These are phyloP conservation scores for Cordylochernes scorpioides DNA, from an alignment of 2,888 invertebrate genomes.

Conservation along the genomic window DNA sequence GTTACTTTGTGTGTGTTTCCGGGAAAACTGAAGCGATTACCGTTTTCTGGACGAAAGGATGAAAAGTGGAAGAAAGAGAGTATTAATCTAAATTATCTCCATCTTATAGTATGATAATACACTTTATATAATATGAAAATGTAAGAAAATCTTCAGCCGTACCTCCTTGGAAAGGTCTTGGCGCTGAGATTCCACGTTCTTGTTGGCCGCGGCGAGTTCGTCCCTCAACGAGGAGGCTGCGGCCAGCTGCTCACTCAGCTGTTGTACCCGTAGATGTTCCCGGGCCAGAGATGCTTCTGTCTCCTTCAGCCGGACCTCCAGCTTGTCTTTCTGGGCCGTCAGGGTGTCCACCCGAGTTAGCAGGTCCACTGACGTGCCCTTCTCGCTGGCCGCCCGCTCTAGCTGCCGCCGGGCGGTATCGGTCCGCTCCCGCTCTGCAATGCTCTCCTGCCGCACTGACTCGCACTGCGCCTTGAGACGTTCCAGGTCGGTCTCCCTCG, in stretches of 20 bases:
- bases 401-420: slow-evolving; percentile 8
- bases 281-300: slow-evolving; percentile 18
- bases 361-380: slow-evolving; percentile 3
- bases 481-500: slow-evolving; percentile 14
- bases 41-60: too few species aligned
- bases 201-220: slow-evolving; percentile 8
- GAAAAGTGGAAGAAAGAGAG: slow-evolving; percentile 16
- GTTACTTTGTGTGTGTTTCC: too few species aligned
- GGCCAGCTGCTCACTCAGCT: slow-evolving; percentile 11
- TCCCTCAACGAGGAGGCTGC: slow-evolving; percentile 7
- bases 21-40: too few species aligned
- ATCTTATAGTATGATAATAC: neutral
- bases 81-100: slow-evolving; percentile 1
- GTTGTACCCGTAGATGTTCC: slow-evolving; percentile 31
- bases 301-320: slow-evolving; percentile 27
- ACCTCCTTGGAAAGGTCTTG: slow-evolving; percentile 11
- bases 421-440: slow-evolving; percentile 17
- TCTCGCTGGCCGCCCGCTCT: slow-evolving; percentile 6
- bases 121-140: neutral
- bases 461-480: slow-evolving; percentile 14
- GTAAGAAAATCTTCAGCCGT: neutral
- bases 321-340: slow-evolving; percentile 33
- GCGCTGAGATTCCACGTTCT: slow-evolving; percentile 6
- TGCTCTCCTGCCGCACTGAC: slow-evolving; percentile 7
- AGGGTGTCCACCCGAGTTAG: slow-evolving; percentile 28